Percentiles rank a stretch among this genome's conserved stretches.
Evolutionary conservation across 2,888 invertebrate species (phyloP).

Genomic region (Drosophila emarginata): DNA sequence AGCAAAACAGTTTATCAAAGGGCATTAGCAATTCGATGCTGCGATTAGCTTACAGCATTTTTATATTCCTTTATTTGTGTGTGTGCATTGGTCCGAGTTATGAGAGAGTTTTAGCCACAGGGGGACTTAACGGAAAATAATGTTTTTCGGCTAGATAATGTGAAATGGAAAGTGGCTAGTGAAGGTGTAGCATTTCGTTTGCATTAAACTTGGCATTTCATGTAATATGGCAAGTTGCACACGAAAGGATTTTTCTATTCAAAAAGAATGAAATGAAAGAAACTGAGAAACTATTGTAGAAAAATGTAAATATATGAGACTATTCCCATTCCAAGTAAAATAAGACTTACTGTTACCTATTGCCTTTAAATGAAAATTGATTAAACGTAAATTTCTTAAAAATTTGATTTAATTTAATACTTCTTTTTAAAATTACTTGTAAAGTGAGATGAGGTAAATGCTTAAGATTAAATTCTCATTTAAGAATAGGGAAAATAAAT

Average conservation of each 20-base stretch:
- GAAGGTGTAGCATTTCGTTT: conserved; percentile 57
- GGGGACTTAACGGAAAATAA: conserved; percentile 68
- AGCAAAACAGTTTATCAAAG: no score
- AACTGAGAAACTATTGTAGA: not conserved
- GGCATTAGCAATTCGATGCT: not conserved
- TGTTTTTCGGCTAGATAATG: conserved; percentile 60
- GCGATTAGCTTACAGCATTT: not conserved
- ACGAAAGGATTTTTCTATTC: not conserved
- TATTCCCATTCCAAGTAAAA: not conserved
- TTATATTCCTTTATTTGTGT: not conserved
- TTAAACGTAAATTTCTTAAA: no score
- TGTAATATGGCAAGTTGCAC: conserved; percentile 20
- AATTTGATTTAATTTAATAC: no score
- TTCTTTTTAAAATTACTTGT: not conserved
- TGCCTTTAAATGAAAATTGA: no score
- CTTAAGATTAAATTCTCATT: not conserved
- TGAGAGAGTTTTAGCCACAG: conserved; percentile 33
- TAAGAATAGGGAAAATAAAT: no score
- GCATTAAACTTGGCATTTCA: conserved; percentile 57
- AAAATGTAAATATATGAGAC: not conserved
- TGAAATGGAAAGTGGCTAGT: conserved; percentile 63
- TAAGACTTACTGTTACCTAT: not conserved
- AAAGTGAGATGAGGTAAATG: not conserved
- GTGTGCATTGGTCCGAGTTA: conserved; percentile 57
- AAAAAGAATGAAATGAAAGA: not conserved